A percentile compares a stretch with the other conserved stretches of the same genome.
Evolutionary conservation across 2,113 vertebrate species (phyloP).

Genomic region (Hippocampus guttulatus): DNA sequence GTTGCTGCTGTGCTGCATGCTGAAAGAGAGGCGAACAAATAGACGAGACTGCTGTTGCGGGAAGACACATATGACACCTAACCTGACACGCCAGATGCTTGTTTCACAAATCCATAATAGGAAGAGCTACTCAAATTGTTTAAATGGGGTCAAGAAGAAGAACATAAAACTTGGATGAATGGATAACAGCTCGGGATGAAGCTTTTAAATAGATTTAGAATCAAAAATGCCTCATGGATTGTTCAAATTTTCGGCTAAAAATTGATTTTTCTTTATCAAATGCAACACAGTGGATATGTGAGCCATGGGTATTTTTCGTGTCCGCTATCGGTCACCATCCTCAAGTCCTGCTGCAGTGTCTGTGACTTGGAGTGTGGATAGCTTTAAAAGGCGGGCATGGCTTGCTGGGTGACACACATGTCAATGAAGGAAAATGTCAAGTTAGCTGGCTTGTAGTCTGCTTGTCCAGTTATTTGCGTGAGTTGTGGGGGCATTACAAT

Average conservation of each 20-base stretch:
- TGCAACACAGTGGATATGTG: too few species aligned
- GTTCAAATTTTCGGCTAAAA: neutral
- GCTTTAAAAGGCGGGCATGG: too few species aligned
- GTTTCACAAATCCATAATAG: neutral
- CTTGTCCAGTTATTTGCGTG: too few species aligned
- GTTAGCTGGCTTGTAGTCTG: too few species aligned
- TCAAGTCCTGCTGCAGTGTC: too few species aligned
- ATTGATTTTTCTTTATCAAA: too few species aligned
- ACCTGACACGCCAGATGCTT: neutral
- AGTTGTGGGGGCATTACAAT: too few species aligned
- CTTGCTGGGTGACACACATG: too few species aligned
- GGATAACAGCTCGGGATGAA: neutral
- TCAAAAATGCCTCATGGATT: neutral
- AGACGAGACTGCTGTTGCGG: conserved; percentile 2
- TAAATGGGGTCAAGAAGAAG: neutral
- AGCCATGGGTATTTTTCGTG: too few species aligned
- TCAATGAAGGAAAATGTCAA: too few species aligned
- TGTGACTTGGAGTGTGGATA: too few species aligned
- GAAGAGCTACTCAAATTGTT: neutral
- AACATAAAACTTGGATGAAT: neutral
- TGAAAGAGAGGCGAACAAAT: conserved; percentile 1
- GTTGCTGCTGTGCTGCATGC: conserved; percentile 10
- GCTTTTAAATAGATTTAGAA: neutral
- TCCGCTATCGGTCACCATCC: too few species aligned
- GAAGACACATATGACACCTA: conserved; percentile 4